Evolutionary conservation across 2,113 vertebrate species (phyloP).

Genomic region (Ctenomys sociabilis): DNA sequence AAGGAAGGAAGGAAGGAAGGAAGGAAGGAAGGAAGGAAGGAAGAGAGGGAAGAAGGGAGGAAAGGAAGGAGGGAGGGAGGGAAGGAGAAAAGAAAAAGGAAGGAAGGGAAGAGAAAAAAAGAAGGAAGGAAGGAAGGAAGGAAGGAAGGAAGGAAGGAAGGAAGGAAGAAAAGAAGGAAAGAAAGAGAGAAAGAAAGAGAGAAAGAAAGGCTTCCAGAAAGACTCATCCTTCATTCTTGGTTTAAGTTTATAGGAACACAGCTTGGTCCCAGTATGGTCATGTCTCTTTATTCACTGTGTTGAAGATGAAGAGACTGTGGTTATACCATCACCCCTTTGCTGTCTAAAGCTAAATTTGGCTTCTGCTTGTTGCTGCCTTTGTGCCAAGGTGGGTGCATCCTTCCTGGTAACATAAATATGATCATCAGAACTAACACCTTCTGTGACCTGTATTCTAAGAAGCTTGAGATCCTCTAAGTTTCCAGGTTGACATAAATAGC

Average conservation of each 20-base stretch:
- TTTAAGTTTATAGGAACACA: slow-evolving; percentile 87
- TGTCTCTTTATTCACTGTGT: slow-evolving; percentile 87
- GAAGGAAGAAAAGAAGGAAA: no score
- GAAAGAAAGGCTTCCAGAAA: neutral
- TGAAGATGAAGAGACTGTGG: slow-evolving; percentile 92
- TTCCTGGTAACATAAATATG: slow-evolving; percentile 95
- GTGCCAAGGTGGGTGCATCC: slow-evolving; percentile 91
- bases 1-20: no score
- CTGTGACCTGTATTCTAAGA: slow-evolving; percentile 91
- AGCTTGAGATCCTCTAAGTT: slow-evolving; percentile 93
- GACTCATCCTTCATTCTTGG: neutral
- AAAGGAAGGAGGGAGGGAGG: no score
- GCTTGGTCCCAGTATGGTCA: slow-evolving; percentile 90
- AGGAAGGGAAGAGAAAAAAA: no score
- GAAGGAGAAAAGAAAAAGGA: no score
- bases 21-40: no score
- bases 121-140: no score
- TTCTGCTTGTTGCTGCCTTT: slow-evolving; percentile 92
- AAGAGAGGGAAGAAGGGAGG: no score
- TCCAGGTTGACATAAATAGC: slow-evolving; percentile 90
- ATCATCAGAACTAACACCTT: slow-evolving; percentile 90
- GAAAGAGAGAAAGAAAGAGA: no score
- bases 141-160: no score
- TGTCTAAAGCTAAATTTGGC: slow-evolving; percentile 93
- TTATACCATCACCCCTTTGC: slow-evolving; percentile 98